Base-by-base conservation (phyloP, 2,797 vertebrate species). In the Neostethus bicornis region DNA sequence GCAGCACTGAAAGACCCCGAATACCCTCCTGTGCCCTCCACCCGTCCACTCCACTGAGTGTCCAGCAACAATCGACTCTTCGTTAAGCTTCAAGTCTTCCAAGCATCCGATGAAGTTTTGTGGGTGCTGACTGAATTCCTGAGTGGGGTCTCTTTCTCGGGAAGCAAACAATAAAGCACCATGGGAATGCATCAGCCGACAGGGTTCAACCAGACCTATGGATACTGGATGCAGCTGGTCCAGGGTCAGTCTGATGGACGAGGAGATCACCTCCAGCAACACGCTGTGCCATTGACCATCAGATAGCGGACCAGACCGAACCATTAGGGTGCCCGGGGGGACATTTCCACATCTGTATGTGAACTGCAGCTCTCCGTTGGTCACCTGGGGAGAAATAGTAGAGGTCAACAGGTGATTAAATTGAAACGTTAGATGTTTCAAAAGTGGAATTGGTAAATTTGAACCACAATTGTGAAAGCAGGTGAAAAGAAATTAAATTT, bases 61-160 rank as follows among this genome's bases (percentile, higher is more conserved):
- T 0, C 89, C 81, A 19, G 62, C 84, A 64, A 78, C 73, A 70
- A 96, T 76, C 0, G 77, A 81, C 83, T 92, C 79, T 45, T 92
- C 87, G 0, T 95, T 95, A 67, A 98, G 85, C 19, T 80, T 62
- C 47, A 97, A 46, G 23, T 65, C 80, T 0, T 95, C 92, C 55
- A 99, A 77, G 77, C 97, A 99, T 48, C 97, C 97, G 0, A 66
- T 76, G 62, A 98, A 96, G 1, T 87, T 90, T 4, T 23, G 71
- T 0, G 71, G 77, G 19, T 83, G 51, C 23, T 12, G 51, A 3
- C 4, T 17, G 66, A 7, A 0, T 28, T 46, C 56, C 0, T 49
- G 23, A 14, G 45, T 69, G 56, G 53, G 77, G 48, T 47, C 65
- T 7, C 29, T 49, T 4, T 48, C 7, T 0, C 84, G 34, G 2